phyloP scores from a whole-genome alignment of 2,113 vertebrate species.

The Atractosteus spatula region DNA sequence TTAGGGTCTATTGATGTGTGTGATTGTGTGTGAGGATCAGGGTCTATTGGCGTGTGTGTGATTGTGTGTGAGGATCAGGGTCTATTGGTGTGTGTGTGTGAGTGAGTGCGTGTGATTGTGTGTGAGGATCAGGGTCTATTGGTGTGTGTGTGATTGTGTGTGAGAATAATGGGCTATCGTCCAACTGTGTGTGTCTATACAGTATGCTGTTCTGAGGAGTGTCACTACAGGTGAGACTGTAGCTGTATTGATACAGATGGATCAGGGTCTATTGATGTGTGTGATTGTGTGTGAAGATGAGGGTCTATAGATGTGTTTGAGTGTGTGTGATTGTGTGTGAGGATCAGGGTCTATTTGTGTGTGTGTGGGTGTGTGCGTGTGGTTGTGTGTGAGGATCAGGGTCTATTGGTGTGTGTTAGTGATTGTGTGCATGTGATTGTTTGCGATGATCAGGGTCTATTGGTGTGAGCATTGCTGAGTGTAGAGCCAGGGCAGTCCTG shows the following conservation, averaged over 20 bases:
- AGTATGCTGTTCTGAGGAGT: not conserved
- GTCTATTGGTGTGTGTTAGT: not conserved
- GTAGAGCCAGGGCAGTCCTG: too few species aligned
- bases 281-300: not conserved
- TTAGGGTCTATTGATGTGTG: too few species aligned
- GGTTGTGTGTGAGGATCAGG: not conserved
- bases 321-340: not conserved
- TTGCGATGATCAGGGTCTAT: not conserved
- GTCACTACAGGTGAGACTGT: not conserved
- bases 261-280: not conserved
- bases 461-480: not conserved
- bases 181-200: not conserved
- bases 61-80: too few species aligned
- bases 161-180: not conserved
- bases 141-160: not conserved
- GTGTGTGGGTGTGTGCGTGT: conserved; percentile 1
- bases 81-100: not conserved
- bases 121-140: not conserved
- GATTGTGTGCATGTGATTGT: not conserved
- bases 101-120: not conserved
- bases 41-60: not conserved
- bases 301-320: not conserved
- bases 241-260: not conserved
- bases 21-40: not conserved
- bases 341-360: not conserved